A percentile compares a stretch with the other conserved stretches of the same genome.
These are phyloP conservation scores for Strigops habroptila DNA, from an alignment of 2,113 vertebrate genomes.

Conservation along the genomic window DNA sequence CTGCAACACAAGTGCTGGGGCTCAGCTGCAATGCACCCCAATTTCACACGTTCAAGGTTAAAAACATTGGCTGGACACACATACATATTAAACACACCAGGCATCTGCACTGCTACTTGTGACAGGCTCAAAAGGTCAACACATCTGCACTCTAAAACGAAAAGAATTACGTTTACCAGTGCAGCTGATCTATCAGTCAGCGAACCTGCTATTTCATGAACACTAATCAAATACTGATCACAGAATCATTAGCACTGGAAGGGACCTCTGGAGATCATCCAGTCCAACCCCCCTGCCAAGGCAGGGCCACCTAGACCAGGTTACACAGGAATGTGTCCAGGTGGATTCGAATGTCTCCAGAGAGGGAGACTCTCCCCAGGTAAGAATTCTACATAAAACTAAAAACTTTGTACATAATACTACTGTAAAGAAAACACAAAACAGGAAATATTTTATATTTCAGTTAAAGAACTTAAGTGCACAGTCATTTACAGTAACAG, in stretches of 20 bases:
- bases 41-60: not conserved
- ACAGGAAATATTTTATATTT: not conserved
- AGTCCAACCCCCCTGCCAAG: not conserved
- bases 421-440: not conserved
- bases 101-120: not conserved
- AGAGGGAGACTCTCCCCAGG: not conserved
- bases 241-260: not conserved
- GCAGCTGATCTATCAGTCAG: not conserved
- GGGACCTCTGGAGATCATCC: not conserved
- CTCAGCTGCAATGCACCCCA: not conserved
- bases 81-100: accelerated
- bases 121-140: not conserved
- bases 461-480: not conserved
- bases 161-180: not conserved
- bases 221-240: not conserved
- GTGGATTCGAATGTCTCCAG: not conserved
- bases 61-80: accelerated
- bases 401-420: too few relatives aligned
- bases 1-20: not conserved
- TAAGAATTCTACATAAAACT: not conserved
- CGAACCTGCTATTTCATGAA: not conserved
- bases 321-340: not conserved
- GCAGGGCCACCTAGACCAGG: not conserved
- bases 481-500: not conserved
- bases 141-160: not conserved